Percentiles rank a stretch among this genome's conserved stretches.
Conservation (phyloP, 2,797 vertebrate species). For the Sebastes nivosus region DNA sequence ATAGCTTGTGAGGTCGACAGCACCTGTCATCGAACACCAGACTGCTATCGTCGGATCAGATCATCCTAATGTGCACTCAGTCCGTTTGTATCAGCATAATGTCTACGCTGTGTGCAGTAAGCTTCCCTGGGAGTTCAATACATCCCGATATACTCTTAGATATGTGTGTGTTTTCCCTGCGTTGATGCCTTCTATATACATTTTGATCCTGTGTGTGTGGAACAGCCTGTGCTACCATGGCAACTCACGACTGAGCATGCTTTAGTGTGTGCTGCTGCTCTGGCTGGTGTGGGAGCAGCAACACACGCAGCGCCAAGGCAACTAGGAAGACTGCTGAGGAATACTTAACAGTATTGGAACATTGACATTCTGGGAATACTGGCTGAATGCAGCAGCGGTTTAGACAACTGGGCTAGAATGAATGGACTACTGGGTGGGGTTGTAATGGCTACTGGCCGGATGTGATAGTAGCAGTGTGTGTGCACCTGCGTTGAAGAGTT, state of each 20-base stretch:
- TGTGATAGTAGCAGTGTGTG: slow-evolving; percentile 26
- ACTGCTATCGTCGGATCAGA: slow-evolving; percentile 28
- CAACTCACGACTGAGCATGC: slow-evolving; percentile 72
- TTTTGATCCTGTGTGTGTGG: slow-evolving; percentile 46
- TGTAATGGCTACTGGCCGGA: slow-evolving; percentile 36
- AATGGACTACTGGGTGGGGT: slow-evolving; percentile 39
- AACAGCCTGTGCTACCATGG: slow-evolving; percentile 80
- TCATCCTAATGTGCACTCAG: slow-evolving; percentile 16
- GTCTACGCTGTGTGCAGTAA: background rate
- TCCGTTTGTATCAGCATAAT: slow-evolving; percentile 16
- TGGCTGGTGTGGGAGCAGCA: slow-evolving; percentile 55
- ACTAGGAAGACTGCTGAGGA: slow-evolving; percentile 66
- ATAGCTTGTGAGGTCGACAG: slow-evolving; percentile 29
- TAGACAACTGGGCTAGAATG: slow-evolving; percentile 30
- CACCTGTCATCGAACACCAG: slow-evolving; percentile 28
- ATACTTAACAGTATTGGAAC: slow-evolving; percentile 72
- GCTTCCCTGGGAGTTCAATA: slow-evolving; percentile 12
- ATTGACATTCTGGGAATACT: slow-evolving; percentile 61
- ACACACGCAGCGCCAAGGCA: slow-evolving; percentile 52
- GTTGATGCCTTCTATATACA: slow-evolving; percentile 65
- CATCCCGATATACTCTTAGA: slow-evolving; percentile 16
- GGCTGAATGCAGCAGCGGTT: slow-evolving; percentile 40
- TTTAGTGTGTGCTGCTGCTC: slow-evolving; percentile 45
- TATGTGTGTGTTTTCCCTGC: slow-evolving; percentile 1
- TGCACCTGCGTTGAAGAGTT: slow-evolving; percentile 35